phyloP scores from a whole-genome alignment of 1,140 invertebrate species.

The Lithobius niger region DNA sequence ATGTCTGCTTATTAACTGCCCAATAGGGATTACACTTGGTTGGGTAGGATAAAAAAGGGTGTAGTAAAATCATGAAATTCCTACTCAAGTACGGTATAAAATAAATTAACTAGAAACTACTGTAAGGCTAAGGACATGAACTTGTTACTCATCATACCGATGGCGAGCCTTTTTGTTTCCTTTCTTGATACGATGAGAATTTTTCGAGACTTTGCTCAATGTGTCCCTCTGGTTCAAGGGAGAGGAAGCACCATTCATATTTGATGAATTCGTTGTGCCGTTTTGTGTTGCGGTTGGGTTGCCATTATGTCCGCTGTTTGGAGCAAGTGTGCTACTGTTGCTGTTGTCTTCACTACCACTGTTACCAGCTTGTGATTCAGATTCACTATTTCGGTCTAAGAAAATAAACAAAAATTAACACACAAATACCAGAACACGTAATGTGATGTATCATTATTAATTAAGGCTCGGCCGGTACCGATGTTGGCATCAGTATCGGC shows the following conservation, averaged over 20 bases:
- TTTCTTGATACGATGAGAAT: constrained; percentile 32
- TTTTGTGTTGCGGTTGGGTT: constrained; percentile 13
- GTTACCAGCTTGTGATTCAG: constrained; percentile 66
- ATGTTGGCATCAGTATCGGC: too few species aligned
- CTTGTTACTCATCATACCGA: constrained; percentile 27
- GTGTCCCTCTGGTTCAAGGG: constrained; percentile 22
- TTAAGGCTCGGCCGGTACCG: too few species aligned
- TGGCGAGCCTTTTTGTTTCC: constrained; percentile 32
- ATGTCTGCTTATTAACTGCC: too few species aligned
- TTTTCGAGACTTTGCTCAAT: constrained; percentile 34
- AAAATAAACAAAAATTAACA: constrained; percentile 5
- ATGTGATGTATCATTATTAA: too few species aligned
- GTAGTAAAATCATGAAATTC: too few species aligned
- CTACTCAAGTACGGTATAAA: too few species aligned
- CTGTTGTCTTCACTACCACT: constrained; percentile 51
- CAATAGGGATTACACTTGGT: too few species aligned
- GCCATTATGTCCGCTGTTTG: constrained; percentile 15
- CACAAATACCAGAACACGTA: too few species aligned
- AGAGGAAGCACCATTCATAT: constrained; percentile 16
- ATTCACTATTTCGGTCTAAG: constrained; percentile 65
- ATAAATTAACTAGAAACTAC: too few species aligned
- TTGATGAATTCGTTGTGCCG: not conserved
- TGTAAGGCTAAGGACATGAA: too few species aligned
- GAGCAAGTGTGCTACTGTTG: constrained; percentile 22
- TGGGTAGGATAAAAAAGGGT: too few species aligned